These are phyloP conservation scores for Hormiphora californensis DNA, from an alignment of 37 sponge, comb jelly and placozoan genomes.

Conservation along the genomic window DNA sequence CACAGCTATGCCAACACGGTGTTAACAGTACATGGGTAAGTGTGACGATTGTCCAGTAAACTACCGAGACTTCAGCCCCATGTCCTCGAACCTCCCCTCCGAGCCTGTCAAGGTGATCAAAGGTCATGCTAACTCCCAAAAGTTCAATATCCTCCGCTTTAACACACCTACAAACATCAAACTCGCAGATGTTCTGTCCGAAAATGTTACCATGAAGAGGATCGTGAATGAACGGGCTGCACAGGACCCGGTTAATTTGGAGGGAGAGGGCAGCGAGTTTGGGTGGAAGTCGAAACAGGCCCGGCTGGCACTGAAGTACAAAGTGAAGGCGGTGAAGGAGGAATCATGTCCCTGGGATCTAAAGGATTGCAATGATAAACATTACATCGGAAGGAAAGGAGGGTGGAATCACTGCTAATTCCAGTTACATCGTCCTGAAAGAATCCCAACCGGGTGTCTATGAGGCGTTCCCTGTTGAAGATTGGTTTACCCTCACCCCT, in stretches of 20 bases:
- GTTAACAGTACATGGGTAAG: slow-evolving; percentile 40
- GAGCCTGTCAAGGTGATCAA: slow-evolving; percentile 13
- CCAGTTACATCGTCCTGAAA: slow-evolving; percentile 72
- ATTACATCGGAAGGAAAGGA: slow-evolving; percentile 61
- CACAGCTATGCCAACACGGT: too few relatives aligned
- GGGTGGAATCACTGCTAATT: slow-evolving; percentile 72
- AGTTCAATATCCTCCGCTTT: background rate
- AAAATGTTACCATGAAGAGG: slow-evolving; percentile 16
- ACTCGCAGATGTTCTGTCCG: background rate
- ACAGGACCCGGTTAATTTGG: background rate
- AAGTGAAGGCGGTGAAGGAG: background rate
- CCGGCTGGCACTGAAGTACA: background rate
- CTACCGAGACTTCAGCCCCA: slow-evolving; percentile 9
- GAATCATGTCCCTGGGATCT: slow-evolving; percentile 27
- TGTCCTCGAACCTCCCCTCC: background rate
- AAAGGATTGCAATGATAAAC: slow-evolving; percentile 10
- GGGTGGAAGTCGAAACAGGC: slow-evolving; percentile 26
- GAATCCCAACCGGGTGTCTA: slow-evolving; percentile 60
- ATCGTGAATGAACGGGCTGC: background rate
- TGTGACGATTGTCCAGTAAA: slow-evolving; percentile 26
- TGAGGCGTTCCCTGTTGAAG: slow-evolving; percentile 71
- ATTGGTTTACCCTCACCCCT: slow-evolving; percentile 82
- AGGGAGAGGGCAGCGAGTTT: slow-evolving; percentile 28
- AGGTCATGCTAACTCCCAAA: background rate
- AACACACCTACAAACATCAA: slow-evolving; percentile 16